Percentiles rank a stretch among this genome's conserved stretches.
Evolutionary conservation across 2,113 vertebrate species (phyloP).

Genomic region (Nesogale talazaci): DNA sequence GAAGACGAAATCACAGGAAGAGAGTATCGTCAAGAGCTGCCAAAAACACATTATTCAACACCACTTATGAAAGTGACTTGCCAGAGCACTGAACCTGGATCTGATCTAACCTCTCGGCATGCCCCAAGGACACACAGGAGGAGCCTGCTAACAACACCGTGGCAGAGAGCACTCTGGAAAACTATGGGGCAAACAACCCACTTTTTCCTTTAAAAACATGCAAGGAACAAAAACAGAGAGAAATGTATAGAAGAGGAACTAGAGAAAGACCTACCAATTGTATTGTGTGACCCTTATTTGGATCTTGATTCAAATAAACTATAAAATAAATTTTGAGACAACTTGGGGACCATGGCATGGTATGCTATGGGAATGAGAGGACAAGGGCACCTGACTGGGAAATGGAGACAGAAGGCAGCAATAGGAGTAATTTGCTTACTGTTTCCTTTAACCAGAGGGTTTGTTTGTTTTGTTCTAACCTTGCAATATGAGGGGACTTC

Average conservation of each 20-base stretch:
- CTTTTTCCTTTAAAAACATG: constrained; percentile 3
- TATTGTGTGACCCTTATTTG: background rate
- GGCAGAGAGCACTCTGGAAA: background rate
- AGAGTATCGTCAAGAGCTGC: background rate
- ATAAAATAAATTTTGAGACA: background rate
- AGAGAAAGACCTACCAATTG: background rate
- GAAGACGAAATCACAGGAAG: background rate
- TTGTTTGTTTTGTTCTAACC: background rate
- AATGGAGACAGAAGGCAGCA: background rate
- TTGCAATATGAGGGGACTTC: background rate
- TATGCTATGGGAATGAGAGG: background rate
- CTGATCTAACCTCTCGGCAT: background rate
- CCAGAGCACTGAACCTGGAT: background rate
- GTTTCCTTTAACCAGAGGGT: background rate
- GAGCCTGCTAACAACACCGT: background rate
- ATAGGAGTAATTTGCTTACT: background rate
- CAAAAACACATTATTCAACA: background rate
- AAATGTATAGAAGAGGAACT: background rate
- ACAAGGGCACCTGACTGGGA: background rate
- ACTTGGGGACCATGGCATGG: background rate
- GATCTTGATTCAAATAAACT: background rate
- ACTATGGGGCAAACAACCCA: background rate
- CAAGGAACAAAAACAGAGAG: background rate
- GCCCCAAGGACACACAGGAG: background rate
- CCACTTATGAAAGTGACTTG: background rate